Percentiles rank a stretch among this genome's conserved stretches.
These are phyloP conservation scores for Turdus rufiventris DNA, from an alignment of 2,113 vertebrate genomes.

Conservation along the genomic window DNA sequence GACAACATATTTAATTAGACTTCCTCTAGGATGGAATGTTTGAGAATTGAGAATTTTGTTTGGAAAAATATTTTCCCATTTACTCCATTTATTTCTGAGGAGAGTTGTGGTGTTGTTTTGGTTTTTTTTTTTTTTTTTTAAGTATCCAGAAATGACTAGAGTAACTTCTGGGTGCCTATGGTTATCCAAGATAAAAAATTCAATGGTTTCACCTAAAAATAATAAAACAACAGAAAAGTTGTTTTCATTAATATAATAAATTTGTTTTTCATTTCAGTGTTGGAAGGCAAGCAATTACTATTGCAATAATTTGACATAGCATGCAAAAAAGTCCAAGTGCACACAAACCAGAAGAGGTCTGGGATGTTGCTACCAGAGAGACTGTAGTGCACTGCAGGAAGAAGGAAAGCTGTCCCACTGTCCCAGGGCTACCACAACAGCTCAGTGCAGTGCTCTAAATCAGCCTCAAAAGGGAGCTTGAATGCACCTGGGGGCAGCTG, in stretches of 20 bases:
- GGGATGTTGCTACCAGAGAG: neutral
- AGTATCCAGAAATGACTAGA: neutral
- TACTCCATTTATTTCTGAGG: neutral
- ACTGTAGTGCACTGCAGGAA: rapidly evolving
- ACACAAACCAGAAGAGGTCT: constrained; percentile 2
- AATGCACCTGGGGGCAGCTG: neutral
- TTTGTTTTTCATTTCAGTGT: constrained; percentile 35
- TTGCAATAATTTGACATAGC: constrained; percentile 19
- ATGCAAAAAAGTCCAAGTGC: neutral
- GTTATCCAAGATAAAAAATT: neutral
- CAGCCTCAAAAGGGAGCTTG: neutral
- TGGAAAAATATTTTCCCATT: neutral
- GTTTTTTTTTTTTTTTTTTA: neutral
- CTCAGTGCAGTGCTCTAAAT: neutral
- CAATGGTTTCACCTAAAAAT: neutral
- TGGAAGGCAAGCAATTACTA: constrained; percentile 37
- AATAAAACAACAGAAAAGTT: constrained; percentile 30
- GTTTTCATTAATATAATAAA: neutral
- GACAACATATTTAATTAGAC: neutral
- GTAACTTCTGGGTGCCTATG: neutral
- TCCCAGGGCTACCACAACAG: neutral
- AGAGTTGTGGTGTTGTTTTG: neutral
- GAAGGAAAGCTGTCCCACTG: neutral
- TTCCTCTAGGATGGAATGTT: neutral
- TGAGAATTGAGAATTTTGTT: neutral